These are phyloP conservation scores for Brachypterus glaber DNA, from an alignment of 2,888 invertebrate genomes.

Conservation along the genomic window DNA sequence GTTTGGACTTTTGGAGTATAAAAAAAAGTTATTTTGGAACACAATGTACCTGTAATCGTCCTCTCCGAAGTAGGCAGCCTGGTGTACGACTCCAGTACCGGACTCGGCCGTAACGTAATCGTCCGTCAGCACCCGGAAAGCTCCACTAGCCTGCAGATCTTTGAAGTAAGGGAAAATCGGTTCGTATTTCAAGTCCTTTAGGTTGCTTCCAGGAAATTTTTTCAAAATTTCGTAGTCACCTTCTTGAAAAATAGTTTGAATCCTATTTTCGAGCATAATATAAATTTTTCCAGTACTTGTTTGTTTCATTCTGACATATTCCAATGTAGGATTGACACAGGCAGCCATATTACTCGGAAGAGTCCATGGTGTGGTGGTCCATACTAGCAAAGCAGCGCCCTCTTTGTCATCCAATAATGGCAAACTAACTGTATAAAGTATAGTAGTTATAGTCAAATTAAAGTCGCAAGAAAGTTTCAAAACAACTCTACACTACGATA, in stretches of 20 bases:
- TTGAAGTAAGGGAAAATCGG: conserved; percentile 87
- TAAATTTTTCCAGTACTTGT: conserved; percentile 58
- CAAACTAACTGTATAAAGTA: conserved; percentile 77
- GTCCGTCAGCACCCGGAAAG: conserved; percentile 78
- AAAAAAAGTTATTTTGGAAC: conserved; percentile 57
- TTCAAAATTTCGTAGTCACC: conserved; percentile 71
- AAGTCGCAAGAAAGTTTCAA: too few species aligned
- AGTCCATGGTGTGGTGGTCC: conserved; percentile 99
- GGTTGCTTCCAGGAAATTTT: conserved; percentile 66
- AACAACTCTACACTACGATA: too few species aligned
- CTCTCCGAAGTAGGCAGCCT: conserved; percentile 98
- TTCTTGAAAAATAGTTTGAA: conserved; percentile 64
- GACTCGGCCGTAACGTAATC: conserved; percentile 92
- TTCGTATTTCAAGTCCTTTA: conserved; percentile 63
- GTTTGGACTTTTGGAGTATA: too few species aligned
- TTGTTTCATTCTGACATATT: conserved; percentile 74
- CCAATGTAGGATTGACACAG: conserved; percentile 80
- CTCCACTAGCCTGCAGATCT: conserved; percentile 50
- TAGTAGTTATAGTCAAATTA: too few species aligned
- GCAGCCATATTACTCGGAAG: conserved; percentile 92
- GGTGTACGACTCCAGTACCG: conserved; percentile 97
- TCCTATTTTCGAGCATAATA: conserved; percentile 76
- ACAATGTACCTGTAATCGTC: conserved; percentile 95
- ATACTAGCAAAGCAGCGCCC: conserved; percentile 65
- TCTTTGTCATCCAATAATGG: conserved; percentile 62